phyloP scores from a whole-genome alignment of 2,888 invertebrate genomes.

The Lordiphosa fenestrarum region DNA sequence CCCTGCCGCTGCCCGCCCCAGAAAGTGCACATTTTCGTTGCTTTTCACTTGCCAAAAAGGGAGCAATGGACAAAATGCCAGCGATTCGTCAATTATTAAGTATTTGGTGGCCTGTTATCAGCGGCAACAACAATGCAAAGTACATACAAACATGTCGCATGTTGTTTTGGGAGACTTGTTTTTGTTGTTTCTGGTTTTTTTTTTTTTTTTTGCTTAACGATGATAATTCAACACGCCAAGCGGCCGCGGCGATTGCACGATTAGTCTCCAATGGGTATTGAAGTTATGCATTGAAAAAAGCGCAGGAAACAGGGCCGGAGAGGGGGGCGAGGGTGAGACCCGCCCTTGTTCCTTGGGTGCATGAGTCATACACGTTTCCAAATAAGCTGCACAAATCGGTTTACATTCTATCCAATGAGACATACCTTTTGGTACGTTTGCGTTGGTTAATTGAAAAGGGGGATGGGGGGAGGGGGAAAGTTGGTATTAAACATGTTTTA shows the following conservation, averaged over 20 bases:
- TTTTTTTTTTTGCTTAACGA: constrained; percentile 77
- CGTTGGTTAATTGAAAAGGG: too few relatives aligned
- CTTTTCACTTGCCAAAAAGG: not conserved
- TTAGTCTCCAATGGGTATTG: constrained; percentile 11
- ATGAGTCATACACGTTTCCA: too few relatives aligned
- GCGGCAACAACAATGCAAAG: constrained; percentile 10
- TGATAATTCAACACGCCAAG: constrained; percentile 62
- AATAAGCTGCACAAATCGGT: too few relatives aligned
- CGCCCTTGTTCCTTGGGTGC: too few relatives aligned
- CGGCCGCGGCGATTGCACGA: constrained; percentile 35
- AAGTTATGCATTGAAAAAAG: not conserved
- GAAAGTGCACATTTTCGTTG: too few relatives aligned
- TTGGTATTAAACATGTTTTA: too few relatives aligned
- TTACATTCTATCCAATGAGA: too few relatives aligned
- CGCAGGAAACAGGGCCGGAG: too few relatives aligned
- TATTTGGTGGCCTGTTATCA: constrained; percentile 6
- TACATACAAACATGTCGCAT: constrained; percentile 17
- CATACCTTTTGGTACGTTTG: too few relatives aligned
- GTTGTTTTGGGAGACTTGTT: constrained; percentile 80
- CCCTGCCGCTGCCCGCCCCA: too few relatives aligned
- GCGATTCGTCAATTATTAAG: constrained; percentile 4
- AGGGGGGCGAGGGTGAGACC: too few relatives aligned
- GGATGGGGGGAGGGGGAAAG: too few relatives aligned
- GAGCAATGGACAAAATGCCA: not conserved
- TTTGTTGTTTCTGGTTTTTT: constrained; percentile 78